Evolutionary conservation across 2,888 invertebrate genomes (phyloP).

Genomic region (Drosophila multiciliata): DNA sequence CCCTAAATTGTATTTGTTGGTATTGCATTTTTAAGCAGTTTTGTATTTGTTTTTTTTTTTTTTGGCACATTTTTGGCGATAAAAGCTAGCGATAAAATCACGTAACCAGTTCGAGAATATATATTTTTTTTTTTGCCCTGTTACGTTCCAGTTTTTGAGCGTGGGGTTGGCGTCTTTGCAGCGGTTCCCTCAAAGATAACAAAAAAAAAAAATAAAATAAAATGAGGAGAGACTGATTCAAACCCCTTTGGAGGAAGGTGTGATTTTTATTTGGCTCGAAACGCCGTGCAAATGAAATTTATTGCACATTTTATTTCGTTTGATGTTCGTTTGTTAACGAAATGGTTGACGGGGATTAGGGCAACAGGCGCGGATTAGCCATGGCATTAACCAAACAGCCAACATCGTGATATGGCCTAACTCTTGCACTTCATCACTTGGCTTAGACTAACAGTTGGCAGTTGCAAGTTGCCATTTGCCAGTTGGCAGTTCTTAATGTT

Average conservation of each 20-base stretch:
- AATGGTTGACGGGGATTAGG: constrained; percentile 72
- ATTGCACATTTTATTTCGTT: constrained; percentile 84
- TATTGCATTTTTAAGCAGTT: constrained; percentile 3
- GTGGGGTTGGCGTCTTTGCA: constrained; percentile 6
- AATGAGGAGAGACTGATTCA: constrained; percentile 41
- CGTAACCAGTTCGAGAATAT: constrained; percentile 40
- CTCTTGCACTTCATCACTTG: constrained; percentile 76
- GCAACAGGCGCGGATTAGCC: constrained; percentile 77
- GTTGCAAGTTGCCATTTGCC: background rate
- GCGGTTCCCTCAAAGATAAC: background rate
- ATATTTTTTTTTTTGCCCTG: constrained; percentile 12
- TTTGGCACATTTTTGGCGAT: constrained; percentile 71
- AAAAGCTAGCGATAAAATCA: constrained; percentile 66
- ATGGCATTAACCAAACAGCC: constrained; percentile 71
- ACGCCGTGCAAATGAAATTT: constrained; percentile 78
- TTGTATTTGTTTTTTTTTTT: constrained; percentile 31
- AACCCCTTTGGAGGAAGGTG: constrained; percentile 52
- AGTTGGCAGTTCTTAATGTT: constrained; percentile 18
- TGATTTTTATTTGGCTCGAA: constrained; percentile 55
- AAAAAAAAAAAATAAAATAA: background rate
- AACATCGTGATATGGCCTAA: constrained; percentile 76
- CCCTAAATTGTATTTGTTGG: background rate
- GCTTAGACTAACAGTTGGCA: constrained; percentile 17
- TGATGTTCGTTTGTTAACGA: constrained; percentile 82
- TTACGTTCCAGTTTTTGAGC: constrained; percentile 48